Evolutionary conservation across 2,797 vertebrate genomes (phyloP), one percentile per base, ranked within the genome.

Genomic region (Acanthopagrus latus): DNA sequence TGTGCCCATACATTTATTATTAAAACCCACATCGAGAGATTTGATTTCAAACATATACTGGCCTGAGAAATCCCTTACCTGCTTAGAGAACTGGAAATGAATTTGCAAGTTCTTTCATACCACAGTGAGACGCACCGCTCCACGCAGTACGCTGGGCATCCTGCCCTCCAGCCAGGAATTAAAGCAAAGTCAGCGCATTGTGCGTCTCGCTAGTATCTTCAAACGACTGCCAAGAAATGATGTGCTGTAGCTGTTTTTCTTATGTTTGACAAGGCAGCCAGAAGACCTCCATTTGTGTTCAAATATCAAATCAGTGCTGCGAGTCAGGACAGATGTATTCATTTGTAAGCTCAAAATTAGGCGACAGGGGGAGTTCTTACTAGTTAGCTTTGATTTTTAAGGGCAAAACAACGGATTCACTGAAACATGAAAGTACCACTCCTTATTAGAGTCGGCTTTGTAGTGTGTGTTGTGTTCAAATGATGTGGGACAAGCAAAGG

Each of bases 161-260:
- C 48, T 78, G 80, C 83, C 57, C 64, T 51, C 3, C 18, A 83
- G 71, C 20, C 44, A 33, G 47, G 48, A 69, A 64, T 17, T 41
- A 65, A 68, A 69, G 77, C 72, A 47, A 41, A 60, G 76, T 84
- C 85, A 81, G 86, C 80, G 71, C 21, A 62, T 74, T 83, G 25
- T 76, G 47, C 18, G 27, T 47, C 55, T 84, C 59, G 41, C 63
- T 38, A 27, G 69, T 25, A 62, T 78, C 76, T 59, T 46, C 55
- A 65, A 56, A 47, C 51, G 68, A 41, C 76, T 60, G 63, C 57
- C 44, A 55, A 50, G 64, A 84, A 75, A 71, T 50, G 38, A 41
- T 56, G 60, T 10, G 71, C 78, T n/a, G 17, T 29, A 50, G 46
- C 44, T 43, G 58, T 71, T 77, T 79, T 77, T 73, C 46, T 68